Base-by-base conservation (phyloP, 2,113 vertebrate species). In the Mohoua ochrocephala region DNA sequence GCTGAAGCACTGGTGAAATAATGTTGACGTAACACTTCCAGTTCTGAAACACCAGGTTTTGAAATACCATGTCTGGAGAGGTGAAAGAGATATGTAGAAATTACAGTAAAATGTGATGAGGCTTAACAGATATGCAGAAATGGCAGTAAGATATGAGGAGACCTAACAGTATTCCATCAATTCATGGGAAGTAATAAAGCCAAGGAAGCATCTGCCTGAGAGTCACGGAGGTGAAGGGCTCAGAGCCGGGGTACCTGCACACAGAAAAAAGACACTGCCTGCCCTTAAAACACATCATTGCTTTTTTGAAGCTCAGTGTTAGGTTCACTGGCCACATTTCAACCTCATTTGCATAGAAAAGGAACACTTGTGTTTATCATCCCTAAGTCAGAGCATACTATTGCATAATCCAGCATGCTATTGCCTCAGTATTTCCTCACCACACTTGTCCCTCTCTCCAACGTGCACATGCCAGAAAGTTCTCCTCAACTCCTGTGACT, bases 221-320 rank as follows among this genome's bases (percentile, higher is more conserved):
- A 1, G 6, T 28, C 2, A 0, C 0, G 0, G 21, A 68, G 5
- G 10, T 52, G 30, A 71, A 65, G 1, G 10, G 3, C 27, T 23
- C 37, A 35, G 26, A 54, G 11, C 2, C 9, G 7, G 9, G 7
- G 3, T 77, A 64, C 24, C 19, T 19, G 9, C 1, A 1, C 1
- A 19, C 11, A 19, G 7, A 30, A 50, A 56, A 41, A 35, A 71
- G 41, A 15, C 2, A 6, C 10, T 47, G 22, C 8, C 7, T 65
- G 26, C 19, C 15, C 21, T 47, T 50, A 45, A 63, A 78, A 67
- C 2, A 17, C 13, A 10, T 76, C 13, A 1, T 2, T 35, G 31
- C 1, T 76, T 50, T 45, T 68, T 44, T 49, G 27, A 57, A 91
- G 45, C 16, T 59, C 4, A 0, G 0, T 33, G 17, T 33, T 47